Evolutionary conservation across 1,140 invertebrate species (phyloP).

Genomic region (Microplitis demolitor): DNA sequence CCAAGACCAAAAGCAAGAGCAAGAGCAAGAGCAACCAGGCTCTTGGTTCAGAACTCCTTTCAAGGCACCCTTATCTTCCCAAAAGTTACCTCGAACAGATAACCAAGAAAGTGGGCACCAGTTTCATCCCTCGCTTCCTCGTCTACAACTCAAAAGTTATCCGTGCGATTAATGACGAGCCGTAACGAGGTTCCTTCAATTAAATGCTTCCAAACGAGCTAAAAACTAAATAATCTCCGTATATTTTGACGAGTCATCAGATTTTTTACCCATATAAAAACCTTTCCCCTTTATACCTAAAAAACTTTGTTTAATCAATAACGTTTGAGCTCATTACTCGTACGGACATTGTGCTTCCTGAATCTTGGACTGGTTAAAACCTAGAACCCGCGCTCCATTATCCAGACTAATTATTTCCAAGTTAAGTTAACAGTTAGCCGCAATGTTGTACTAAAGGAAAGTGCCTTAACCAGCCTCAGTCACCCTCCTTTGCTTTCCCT

Average conservation of each 20-base stretch:
- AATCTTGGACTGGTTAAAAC: slow-evolving; percentile 1
- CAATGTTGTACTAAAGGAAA: slow-evolving; percentile 55
- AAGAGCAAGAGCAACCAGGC: too few relatives aligned
- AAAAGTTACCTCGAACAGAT: slow-evolving; percentile 50
- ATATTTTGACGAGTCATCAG: background rate
- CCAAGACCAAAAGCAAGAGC: too few relatives aligned
- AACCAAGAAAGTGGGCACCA: slow-evolving; percentile 3
- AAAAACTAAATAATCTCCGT: background rate
- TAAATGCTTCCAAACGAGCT: slow-evolving; percentile 4
- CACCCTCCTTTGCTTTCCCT: slow-evolving; percentile 9
- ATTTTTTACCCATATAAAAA: background rate
- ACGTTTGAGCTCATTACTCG: slow-evolving; percentile 27
- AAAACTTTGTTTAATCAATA: slow-evolving; percentile 22
- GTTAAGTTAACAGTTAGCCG: slow-evolving; percentile 57
- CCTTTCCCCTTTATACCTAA: background rate
- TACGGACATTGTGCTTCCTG: slow-evolving; percentile 32
- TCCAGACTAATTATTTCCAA: slow-evolving; percentile 60
- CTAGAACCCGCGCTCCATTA: slow-evolving; percentile 53
- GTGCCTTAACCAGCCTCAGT: slow-evolving; percentile 31
- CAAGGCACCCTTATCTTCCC: slow-evolving; percentile 37
- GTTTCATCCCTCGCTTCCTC: background rate
- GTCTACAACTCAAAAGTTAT: slow-evolving; percentile 22
- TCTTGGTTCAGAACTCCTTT: too few relatives aligned
- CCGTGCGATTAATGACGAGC: slow-evolving; percentile 34
- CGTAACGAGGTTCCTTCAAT: slow-evolving; percentile 15